phyloP scores from a whole-genome alignment of 2,797 vertebrate genomes.

The Alca torda region DNA sequence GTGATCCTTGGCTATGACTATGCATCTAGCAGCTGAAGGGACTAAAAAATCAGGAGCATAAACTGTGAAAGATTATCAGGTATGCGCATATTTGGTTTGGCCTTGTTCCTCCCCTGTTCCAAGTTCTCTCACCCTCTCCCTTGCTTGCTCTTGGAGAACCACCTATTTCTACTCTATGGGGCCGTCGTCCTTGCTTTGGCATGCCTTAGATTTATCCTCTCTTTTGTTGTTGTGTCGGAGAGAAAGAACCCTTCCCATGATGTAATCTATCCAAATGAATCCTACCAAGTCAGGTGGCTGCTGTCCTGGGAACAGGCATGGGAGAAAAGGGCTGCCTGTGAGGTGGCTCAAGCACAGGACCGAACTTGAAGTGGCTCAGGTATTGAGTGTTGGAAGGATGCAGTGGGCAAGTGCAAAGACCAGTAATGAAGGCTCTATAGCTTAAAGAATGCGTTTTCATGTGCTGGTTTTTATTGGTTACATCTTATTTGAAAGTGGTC shows the following conservation, averaged over 20 bases:
- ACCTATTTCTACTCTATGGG: neutral
- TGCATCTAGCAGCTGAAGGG: neutral
- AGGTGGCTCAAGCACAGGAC: neutral
- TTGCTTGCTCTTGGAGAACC: neutral
- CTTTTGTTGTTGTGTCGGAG: neutral
- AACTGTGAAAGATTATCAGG: neutral
- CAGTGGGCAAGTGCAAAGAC: neutral
- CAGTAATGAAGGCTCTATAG: neutral
- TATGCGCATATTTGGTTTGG: neutral
- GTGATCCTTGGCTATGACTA: neutral
- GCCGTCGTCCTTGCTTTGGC: neutral
- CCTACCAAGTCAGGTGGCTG: neutral
- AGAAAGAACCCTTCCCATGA: neutral
- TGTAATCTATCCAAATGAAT: neutral
- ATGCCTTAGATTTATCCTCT: neutral
- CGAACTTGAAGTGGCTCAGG: neutral
- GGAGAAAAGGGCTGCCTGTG: neutral
- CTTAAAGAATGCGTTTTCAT: neutral
- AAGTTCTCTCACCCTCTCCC: neutral
- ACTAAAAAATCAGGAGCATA: neutral
- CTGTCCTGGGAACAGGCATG: neutral
- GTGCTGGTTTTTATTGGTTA: neutral
- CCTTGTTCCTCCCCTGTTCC: neutral
- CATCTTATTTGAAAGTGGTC: neutral
- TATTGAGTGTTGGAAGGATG: neutral